Conservation (phyloP, 92 coral and sea anemone species). For the Paragorgia papillata region DNA sequence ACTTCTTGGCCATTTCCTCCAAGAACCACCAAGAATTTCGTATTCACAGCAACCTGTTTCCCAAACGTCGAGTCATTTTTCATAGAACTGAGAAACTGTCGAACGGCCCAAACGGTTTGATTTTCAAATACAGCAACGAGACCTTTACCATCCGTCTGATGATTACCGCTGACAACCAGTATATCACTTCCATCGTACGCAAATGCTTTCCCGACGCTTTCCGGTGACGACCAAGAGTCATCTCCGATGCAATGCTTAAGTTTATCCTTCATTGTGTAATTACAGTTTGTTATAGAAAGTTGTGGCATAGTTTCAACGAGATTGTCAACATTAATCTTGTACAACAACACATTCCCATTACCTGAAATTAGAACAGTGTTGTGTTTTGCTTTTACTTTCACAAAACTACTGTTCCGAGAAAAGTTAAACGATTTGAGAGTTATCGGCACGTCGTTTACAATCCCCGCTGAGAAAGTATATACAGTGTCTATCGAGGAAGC, state of each 20-base stretch:
- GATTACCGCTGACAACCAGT: slow-evolving; percentile 66
- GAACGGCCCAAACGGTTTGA: slow-evolving; percentile 56
- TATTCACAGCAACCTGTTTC: slow-evolving; percentile 55
- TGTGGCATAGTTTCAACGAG: background rate
- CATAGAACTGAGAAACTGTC: slow-evolving; percentile 45
- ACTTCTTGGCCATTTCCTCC: slow-evolving; percentile 30
- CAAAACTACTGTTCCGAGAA: slow-evolving; percentile 15
- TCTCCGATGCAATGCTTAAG: slow-evolving; percentile 44
- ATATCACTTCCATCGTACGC: slow-evolving; percentile 49
- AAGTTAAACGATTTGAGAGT: slow-evolving; percentile 38
- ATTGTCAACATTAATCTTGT: slow-evolving; percentile 35
- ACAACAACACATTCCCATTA: slow-evolving; percentile 48
- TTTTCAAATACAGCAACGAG: slow-evolving; percentile 73
- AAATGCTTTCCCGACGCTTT: slow-evolving; percentile 53
- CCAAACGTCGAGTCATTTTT: slow-evolving; percentile 66
- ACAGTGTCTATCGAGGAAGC: slow-evolving; percentile 67
- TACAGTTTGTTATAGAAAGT: slow-evolving; percentile 23
- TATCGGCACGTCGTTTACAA: slow-evolving; percentile 43
- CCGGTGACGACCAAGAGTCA: slow-evolving; percentile 65
- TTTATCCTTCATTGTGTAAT: slow-evolving; percentile 7
- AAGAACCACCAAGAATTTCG: slow-evolving; percentile 35
- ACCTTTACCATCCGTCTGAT: slow-evolving; percentile 49
- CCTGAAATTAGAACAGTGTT: slow-evolving; percentile 50
- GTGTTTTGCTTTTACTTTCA: slow-evolving; percentile 41
- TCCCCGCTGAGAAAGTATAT: slow-evolving; percentile 58